These are phyloP conservation scores for Magallana angulata DNA, from an alignment of 1,140 invertebrate species.

Conservation along the genomic window DNA sequence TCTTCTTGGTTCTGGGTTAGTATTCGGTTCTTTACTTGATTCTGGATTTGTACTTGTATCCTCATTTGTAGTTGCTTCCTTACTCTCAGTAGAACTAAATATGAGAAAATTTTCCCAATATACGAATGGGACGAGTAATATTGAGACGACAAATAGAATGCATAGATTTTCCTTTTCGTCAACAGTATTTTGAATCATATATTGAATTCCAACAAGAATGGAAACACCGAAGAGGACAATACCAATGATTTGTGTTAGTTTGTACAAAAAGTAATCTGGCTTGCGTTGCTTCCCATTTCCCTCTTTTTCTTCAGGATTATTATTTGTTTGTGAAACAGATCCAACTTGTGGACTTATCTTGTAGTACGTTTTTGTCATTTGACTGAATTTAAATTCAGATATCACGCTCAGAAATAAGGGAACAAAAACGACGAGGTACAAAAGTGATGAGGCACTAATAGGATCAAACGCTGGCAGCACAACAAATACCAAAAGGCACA, in stretches of 20 bases:
- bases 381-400: neutral
- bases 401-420: neutral
- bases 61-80: neutral
- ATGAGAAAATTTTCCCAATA: slow-evolving; percentile 13
- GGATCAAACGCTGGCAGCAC: slow-evolving; percentile 27
- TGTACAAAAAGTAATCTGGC: too few relatives aligned
- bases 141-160: neutral
- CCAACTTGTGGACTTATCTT: neutral
- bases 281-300: neutral
- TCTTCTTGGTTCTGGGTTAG: neutral
- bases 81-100: neutral
- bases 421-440: neutral
- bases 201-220: neutral
- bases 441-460: neutral
- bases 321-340: too few relatives aligned
- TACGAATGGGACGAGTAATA: neutral
- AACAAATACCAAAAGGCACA: slow-evolving; percentile 12
- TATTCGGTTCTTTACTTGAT: neutral
- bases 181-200: too few relatives aligned
- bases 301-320: neutral
- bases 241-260: neutral
- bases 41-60: neutral
- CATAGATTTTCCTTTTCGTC: neutral
- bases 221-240: too few relatives aligned
- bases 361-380: neutral